Base-by-base conservation (phyloP, 2,113 vertebrate species). In the Pachycephala philippinensis region DNA sequence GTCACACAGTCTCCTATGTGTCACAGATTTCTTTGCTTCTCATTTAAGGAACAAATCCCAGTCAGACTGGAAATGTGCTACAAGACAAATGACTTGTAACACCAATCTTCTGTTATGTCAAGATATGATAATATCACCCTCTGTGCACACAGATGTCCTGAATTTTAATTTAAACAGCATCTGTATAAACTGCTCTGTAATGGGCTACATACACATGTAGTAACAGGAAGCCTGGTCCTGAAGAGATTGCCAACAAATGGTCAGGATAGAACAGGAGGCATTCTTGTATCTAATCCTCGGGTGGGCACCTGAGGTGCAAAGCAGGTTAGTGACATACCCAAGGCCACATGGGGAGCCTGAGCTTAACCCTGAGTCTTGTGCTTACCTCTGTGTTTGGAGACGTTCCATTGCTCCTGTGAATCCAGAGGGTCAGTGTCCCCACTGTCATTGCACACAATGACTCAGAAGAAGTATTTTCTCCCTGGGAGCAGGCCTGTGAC, bases 381-480 rank as follows among this genome's bases (percentile, higher is more conserved):
- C 77, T 92, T 90, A 98, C 97, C 96, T 97, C 93, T 97, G 44
- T 97, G 94, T 94, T 97, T 97, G 68, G 94, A 96, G 61, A 98
- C 66, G 24, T 96, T 86, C 92, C 97, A 91, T 37, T 95, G 93
- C 33, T 98, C 96, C 75, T 93, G 97, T 39, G 97, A 98, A 95
- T 98, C 97, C 10, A 97, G 80, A 5, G 97, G 97, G 56, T 98
- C 93, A 5, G 95, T 96, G 83, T 98, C 96, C 59, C 97, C 96
- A 4, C 96, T 92, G 44, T 97, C 92, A 72, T 91, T 98, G 64
- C 87, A 97, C 24, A 96, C 96, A 37, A 91, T 87, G 49, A 98
- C 97, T 87, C 98, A 93, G 97, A 95, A 98, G 87, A 91, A 98
- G 87, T 96, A 97, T 91, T 98, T 98, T 71, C 94, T 96, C 49